These are phyloP conservation scores for Drosophila trapezifrons DNA, from an alignment of 1,140 invertebrate species.

Conservation along the genomic window DNA sequence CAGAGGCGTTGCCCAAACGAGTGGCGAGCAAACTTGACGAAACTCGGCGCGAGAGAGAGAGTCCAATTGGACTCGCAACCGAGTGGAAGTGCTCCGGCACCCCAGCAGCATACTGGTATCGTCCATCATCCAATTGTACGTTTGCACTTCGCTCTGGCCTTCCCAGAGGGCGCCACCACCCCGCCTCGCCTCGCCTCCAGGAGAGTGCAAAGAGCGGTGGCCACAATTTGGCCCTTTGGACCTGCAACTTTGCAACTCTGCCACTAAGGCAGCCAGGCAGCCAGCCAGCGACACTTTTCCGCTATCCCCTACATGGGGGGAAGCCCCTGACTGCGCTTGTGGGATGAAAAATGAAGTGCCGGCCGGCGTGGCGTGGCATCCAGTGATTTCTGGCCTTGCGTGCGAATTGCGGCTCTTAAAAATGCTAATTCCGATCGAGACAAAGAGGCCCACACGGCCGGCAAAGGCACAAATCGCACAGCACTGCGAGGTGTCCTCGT, in stretches of 20 bases:
- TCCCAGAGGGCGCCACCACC: constrained; percentile 52
- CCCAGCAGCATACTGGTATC: constrained; percentile 31
- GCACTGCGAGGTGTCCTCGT: constrained; percentile 36
- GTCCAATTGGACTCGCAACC: constrained; percentile 35
- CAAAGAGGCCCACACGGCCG: constrained; percentile 14
- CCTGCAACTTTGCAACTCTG: constrained; percentile 35
- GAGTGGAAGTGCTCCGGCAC: constrained; percentile 18
- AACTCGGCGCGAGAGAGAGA: constrained; percentile 37
- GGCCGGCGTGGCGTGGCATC: constrained; percentile 56
- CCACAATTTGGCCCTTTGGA: constrained; percentile 78
- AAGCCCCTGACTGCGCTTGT: too few relatives aligned
- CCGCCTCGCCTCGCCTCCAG: constrained; percentile 18
- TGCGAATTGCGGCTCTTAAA: constrained; percentile 64
- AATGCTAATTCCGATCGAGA: constrained; percentile 71
- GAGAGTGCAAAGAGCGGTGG: constrained; percentile 70
- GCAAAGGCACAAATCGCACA: constrained; percentile 50
- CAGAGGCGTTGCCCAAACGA: constrained; percentile 23
- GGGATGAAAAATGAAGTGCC: constrained; percentile 55
- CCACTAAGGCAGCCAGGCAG: not conserved
- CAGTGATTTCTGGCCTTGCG: constrained; percentile 61
- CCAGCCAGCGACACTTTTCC: constrained; percentile 65
- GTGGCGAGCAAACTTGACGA: constrained; percentile 39
- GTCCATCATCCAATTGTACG: constrained; percentile 84
- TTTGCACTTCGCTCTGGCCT: constrained; percentile 71
- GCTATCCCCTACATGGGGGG: too few relatives aligned